Evolutionary conservation across 2,888 invertebrate species (phyloP).

Genomic region (Ganaspis brasiliensis): DNA sequence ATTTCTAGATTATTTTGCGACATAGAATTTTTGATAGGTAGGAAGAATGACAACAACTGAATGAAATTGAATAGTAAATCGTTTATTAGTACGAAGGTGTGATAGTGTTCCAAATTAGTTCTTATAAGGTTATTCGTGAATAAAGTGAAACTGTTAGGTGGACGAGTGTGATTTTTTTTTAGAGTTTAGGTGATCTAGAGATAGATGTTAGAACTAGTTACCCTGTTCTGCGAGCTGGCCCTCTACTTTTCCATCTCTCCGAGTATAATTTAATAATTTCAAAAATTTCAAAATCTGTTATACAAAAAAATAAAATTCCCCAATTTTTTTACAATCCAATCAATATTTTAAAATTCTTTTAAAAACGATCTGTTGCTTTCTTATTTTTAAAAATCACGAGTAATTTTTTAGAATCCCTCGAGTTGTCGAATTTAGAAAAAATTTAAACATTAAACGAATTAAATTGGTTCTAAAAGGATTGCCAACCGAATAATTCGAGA

Average conservation of each 20-base stretch:
- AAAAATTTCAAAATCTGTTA: too few relatives aligned
- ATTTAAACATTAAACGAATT: not conserved
- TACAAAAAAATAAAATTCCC: too few relatives aligned
- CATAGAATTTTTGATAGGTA: not conserved
- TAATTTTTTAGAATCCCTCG: too few relatives aligned
- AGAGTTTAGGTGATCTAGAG: conserved; percentile 70
- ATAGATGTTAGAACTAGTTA: conserved; percentile 78
- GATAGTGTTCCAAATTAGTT: conserved; percentile 73
- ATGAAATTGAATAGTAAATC: conserved; percentile 72
- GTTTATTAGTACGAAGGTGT: conserved; percentile 78
- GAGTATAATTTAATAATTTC: not conserved
- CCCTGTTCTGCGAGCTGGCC: conserved; percentile 77
- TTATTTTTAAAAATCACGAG: too few relatives aligned
- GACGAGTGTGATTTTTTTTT: conserved; percentile 45
- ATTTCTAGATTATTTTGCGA: too few relatives aligned
- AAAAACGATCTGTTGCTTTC: too few relatives aligned
- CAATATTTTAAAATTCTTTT: too few relatives aligned
- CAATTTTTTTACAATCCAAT: too few relatives aligned
- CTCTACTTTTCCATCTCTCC: conserved; percentile 67
- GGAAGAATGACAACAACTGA: conserved; percentile 8
- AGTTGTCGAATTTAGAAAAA: not conserved
- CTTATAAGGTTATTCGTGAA: conserved; percentile 68
- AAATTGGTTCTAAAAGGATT: not conserved
- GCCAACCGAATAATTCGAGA: not conserved
- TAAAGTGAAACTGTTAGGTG: conserved; percentile 55